Evolutionary conservation across 2,888 invertebrate genomes (phyloP).

Genomic region (Netelia virgata): DNA sequence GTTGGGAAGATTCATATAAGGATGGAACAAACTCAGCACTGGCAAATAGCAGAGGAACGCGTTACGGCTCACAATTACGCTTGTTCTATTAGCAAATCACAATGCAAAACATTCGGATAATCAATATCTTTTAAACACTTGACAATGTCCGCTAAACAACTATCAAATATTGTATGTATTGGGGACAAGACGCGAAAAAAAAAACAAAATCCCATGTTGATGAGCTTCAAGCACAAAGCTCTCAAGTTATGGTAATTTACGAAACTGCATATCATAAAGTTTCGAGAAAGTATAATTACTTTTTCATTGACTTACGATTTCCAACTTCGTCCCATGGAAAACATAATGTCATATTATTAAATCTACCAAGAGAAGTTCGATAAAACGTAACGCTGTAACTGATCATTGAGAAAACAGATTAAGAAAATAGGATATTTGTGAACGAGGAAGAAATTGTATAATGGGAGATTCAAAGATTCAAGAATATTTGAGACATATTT

Average conservation of each 20-base stretch:
- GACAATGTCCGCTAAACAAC: neutral
- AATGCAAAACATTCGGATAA: neutral
- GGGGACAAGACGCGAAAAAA: neutral
- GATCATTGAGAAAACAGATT: slow-evolving; percentile 13
- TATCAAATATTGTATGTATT: neutral
- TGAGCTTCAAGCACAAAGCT: neutral
- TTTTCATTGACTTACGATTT: slow-evolving; percentile 83
- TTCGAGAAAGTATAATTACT: slow-evolving; percentile 78
- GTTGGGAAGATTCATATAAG: neutral
- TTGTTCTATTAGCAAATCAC: neutral
- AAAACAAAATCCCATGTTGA: slow-evolving; percentile 59
- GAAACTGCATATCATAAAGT: slow-evolving; percentile 55
- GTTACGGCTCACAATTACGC: slow-evolving; percentile 13
- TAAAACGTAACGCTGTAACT: neutral
- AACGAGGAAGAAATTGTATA: too few species aligned
- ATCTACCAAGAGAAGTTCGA: slow-evolving; percentile 1
- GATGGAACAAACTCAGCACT: neutral
- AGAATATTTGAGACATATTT: too few species aligned
- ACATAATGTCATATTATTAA: slow-evolving; percentile 78
- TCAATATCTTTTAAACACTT: neutral
- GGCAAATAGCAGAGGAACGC: neutral
- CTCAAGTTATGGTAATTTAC: slow-evolving; percentile 31
- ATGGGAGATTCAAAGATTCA: too few species aligned
- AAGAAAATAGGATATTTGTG: neutral
- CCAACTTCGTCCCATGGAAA: slow-evolving; percentile 84